Conservation (phyloP, 2,888 invertebrate genomes). For the Pristionchus entomophagus region DNA sequence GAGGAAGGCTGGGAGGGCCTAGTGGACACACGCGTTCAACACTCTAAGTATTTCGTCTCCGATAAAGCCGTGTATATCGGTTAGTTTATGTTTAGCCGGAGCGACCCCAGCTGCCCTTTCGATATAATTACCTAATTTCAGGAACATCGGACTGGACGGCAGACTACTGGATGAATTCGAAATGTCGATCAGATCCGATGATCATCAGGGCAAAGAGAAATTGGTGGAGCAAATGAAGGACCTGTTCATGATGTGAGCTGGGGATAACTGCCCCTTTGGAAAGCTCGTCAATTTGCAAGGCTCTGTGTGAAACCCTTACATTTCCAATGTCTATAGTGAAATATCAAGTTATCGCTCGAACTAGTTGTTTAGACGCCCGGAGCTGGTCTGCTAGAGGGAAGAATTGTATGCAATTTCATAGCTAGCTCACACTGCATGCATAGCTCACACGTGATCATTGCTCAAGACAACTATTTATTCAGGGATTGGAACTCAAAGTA, state of each 20-base stretch:
- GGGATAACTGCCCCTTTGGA: not conserved
- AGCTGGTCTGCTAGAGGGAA: too few species aligned
- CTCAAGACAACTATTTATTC: too few species aligned
- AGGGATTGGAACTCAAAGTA: constrained; percentile 74
- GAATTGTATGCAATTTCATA: too few species aligned
- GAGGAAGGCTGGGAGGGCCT: constrained; percentile 85
- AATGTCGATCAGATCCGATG: constrained; percentile 79
- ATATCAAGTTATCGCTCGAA: not conserved
- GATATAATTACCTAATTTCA: constrained; percentile 64
- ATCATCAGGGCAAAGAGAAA: not conserved
- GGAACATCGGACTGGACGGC: constrained; percentile 97
- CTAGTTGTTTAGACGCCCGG: too few species aligned
- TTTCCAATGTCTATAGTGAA: not conserved
- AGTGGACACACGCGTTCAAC: constrained; percentile 92
- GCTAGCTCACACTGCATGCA: too few species aligned
- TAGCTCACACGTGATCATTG: too few species aligned
- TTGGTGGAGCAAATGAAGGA: not conserved
- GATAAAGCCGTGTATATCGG: constrained; percentile 93
- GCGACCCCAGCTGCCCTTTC: not conserved
- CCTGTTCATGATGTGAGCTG: not conserved
- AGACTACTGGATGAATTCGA: constrained; percentile 91
- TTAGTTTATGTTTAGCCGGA: too few species aligned
- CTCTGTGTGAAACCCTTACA: not conserved
- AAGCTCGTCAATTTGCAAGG: not conserved
- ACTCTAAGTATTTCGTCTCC: constrained; percentile 99